Evolutionary conservation across 2,113 vertebrate species (phyloP).

Genomic region (Gambusia holbrooki): DNA sequence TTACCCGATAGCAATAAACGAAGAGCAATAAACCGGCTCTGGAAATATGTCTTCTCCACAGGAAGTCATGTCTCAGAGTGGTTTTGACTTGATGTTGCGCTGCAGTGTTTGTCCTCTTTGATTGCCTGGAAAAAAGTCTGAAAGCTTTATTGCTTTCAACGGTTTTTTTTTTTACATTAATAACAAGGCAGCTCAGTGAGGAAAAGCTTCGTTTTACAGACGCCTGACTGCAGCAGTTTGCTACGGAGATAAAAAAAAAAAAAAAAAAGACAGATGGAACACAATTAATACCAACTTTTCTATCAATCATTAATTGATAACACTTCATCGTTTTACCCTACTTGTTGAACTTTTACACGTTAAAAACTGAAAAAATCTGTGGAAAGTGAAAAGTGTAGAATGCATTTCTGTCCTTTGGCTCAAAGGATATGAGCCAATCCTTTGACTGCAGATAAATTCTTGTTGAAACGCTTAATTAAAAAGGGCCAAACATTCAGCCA

Average conservation of each 20-base stretch:
- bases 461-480: neutral
- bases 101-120: constrained; percentile 28
- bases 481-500: too few relatives aligned
- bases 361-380: neutral
- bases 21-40: neutral
- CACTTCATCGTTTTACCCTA: neutral
- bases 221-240: constrained; percentile 23
- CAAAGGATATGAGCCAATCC: neutral
- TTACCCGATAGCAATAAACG: constrained; percentile 14
- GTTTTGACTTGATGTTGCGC: neutral
- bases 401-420: too few relatives aligned
- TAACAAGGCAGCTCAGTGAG: constrained; percentile 39
- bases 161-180: constrained; percentile 49
- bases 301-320: neutral
- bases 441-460: neutral
- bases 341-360: neutral
- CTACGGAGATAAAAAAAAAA: constrained; percentile 8
- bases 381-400: neutral
- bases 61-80: constrained; percentile 5
- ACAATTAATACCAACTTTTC: neutral
- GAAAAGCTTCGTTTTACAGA: constrained; percentile 43
- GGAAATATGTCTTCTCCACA: constrained; percentile 10
- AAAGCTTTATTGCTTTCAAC: constrained; percentile 31
- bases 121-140: constrained; percentile 42
- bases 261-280: constrained; percentile 1